A percentile compares a stretch with the other conserved stretches of the same genome.
phyloP scores from a whole-genome alignment of 2,888 invertebrate genomes.

The Athrips mouffetella region DNA sequence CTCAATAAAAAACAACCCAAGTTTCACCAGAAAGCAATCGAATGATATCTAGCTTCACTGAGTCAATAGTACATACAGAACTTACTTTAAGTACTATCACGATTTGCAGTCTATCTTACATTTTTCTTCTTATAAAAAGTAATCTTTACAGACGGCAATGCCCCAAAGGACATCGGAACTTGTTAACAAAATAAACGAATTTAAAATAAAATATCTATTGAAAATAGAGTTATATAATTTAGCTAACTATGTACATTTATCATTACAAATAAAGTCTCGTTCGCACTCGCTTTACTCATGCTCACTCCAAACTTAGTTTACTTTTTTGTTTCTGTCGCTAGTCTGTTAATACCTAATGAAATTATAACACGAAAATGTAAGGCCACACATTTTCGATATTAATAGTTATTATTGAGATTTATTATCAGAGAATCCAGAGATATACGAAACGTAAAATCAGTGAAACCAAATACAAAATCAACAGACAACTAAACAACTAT shows the following conservation, averaged over 20 bases:
- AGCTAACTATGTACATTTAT: slow-evolving; percentile 43
- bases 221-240: slow-evolving; percentile 61
- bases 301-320: slow-evolving; percentile 11
- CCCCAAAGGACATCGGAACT: slow-evolving; percentile 10
- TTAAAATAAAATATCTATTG: slow-evolving; percentile 42
- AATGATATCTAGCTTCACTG: slow-evolving; percentile 49
- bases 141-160: slow-evolving; percentile 10
- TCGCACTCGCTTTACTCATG: slow-evolving; percentile 12
- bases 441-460: too few species aligned
- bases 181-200: slow-evolving; percentile 38
- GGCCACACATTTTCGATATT: slow-evolving; percentile 40
- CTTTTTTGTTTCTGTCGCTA: slow-evolving; percentile 39
- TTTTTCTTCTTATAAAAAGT: slow-evolving; percentile 9
- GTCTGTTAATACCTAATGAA: slow-evolving; percentile 39
- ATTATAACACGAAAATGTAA: slow-evolving; percentile 49
- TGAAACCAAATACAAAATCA: slow-evolving; percentile 23
- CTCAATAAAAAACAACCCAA: background rate
- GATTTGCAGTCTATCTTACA: slow-evolving; percentile 54
- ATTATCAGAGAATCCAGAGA: slow-evolving; percentile 19
- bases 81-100: slow-evolving; percentile 67
- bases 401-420: slow-evolving; percentile 39
- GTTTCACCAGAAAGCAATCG: slow-evolving; percentile 27
- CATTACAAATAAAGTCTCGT: slow-evolving; percentile 38
- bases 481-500: slow-evolving; percentile 21
- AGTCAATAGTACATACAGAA: slow-evolving; percentile 41